phyloP scores from a whole-genome alignment of 2,113 vertebrate genomes.

The Uria aalge region DNA sequence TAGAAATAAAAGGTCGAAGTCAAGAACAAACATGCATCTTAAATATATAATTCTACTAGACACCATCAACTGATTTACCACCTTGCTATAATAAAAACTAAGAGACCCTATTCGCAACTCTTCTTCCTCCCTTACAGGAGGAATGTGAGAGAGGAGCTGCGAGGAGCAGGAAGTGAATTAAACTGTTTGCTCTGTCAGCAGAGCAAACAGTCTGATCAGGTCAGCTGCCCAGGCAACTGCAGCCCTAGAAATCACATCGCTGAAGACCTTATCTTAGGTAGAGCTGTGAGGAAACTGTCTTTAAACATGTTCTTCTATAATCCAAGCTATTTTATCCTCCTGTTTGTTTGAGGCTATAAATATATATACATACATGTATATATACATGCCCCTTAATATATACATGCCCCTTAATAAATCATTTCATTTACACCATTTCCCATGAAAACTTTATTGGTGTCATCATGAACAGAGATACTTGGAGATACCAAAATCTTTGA shows the following conservation, averaged over 20 bases:
- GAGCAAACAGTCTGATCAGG: neutral
- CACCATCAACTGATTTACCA: neutral
- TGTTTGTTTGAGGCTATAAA: neutral
- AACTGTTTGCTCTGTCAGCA: neutral
- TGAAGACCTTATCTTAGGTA: neutral
- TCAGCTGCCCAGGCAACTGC: neutral
- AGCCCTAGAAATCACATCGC: neutral
- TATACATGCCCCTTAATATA: no score
- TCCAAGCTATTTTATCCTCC: neutral
- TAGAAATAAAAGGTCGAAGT: neutral
- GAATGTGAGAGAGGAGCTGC: neutral
- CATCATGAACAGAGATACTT: neutral
- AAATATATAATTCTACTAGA: neutral
- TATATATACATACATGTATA: accelerated
- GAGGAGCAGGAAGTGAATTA: neutral
- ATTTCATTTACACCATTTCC: neutral
- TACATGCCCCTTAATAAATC: neutral
- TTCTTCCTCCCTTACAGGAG: neutral
- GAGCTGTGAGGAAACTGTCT: neutral
- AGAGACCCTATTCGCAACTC: neutral
- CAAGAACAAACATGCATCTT: neutral
- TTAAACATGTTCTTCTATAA: neutral
- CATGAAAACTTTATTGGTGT: neutral
- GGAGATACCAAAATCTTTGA: neutral
- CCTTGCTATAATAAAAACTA: neutral